A percentile compares a stretch with the other conserved stretches of the same genome.
Conservation (phyloP, 2,797 vertebrate genomes). For the Esox lucius region DNA sequence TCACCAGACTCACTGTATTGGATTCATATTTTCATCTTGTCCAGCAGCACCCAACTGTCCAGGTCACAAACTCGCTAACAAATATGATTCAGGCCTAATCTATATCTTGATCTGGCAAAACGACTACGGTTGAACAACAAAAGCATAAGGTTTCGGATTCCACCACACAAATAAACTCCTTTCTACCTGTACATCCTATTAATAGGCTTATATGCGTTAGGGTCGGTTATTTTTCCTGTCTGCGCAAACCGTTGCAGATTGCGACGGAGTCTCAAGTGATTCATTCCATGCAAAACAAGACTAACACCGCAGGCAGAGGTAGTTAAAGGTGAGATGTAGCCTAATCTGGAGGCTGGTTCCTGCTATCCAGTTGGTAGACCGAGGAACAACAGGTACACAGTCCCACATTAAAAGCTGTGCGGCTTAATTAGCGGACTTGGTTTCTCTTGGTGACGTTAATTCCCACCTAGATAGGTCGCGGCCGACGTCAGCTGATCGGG, state of each 20-base stretch:
- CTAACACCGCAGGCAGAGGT: background rate
- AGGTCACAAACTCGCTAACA: constrained; percentile 15
- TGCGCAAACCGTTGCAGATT: background rate
- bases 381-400: background rate
- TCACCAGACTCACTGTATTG: constrained; percentile 9
- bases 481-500: background rate
- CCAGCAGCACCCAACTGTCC: constrained; percentile 23
- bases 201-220: background rate
- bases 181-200: background rate
- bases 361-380: background rate
- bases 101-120: background rate
- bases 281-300: background rate
- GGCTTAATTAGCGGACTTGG: background rate
- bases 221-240: background rate
- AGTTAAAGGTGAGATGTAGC: background rate
- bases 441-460: background rate
- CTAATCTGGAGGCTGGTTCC: background rate
- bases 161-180: background rate
- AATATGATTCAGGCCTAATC: constrained; percentile 16
- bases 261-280: background rate
- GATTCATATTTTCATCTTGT: constrained; percentile 44
- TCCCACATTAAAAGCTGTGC: background rate
- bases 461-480: background rate
- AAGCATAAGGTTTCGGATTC: background rate
- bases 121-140: background rate